Evolutionary conservation across 2,888 invertebrate species (phyloP).

Genomic region (Trypoxylon attenuatum): DNA sequence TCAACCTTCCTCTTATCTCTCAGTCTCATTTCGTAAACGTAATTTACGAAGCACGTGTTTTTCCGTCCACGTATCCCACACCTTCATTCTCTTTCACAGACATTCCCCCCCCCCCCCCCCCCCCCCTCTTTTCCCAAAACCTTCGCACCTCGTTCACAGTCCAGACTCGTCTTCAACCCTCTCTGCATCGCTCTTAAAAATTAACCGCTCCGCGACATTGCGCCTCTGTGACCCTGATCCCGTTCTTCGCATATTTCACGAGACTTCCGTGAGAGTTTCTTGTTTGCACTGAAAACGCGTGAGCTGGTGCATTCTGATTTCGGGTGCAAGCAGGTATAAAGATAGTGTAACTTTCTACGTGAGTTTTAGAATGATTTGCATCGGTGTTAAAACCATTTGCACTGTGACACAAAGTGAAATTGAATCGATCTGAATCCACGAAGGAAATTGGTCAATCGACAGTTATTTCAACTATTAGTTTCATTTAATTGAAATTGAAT

Average conservation of each 20-base stretch:
- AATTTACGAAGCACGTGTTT: slow-evolving; percentile 37
- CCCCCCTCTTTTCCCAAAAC: slow-evolving; percentile 14
- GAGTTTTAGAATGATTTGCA: too few species aligned
- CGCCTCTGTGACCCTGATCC: background rate
- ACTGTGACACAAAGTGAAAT: too few species aligned
- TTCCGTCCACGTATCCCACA: background rate
- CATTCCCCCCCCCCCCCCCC: background rate
- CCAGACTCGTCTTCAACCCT: background rate
- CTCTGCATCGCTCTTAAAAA: slow-evolving; percentile 33
- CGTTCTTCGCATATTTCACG: slow-evolving; percentile 20
- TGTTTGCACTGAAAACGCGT: background rate
- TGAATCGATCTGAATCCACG: background rate
- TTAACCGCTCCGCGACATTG: slow-evolving; percentile 24
- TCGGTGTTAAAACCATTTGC: too few species aligned
- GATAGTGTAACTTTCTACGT: too few species aligned
- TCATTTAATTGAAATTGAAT: too few species aligned
- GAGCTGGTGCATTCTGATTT: background rate
- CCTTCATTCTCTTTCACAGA: background rate
- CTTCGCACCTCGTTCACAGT: slow-evolving; percentile 16
- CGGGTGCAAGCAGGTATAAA: too few species aligned
- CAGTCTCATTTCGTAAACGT: slow-evolving; percentile 34
- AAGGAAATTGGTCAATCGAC: background rate
- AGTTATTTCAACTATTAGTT: too few species aligned
- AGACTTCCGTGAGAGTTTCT: background rate
- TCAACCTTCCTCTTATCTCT: slow-evolving; percentile 32